Evolutionary conservation across 2,888 invertebrate species (phyloP).

Genomic region (Frankliniella fusca): DNA sequence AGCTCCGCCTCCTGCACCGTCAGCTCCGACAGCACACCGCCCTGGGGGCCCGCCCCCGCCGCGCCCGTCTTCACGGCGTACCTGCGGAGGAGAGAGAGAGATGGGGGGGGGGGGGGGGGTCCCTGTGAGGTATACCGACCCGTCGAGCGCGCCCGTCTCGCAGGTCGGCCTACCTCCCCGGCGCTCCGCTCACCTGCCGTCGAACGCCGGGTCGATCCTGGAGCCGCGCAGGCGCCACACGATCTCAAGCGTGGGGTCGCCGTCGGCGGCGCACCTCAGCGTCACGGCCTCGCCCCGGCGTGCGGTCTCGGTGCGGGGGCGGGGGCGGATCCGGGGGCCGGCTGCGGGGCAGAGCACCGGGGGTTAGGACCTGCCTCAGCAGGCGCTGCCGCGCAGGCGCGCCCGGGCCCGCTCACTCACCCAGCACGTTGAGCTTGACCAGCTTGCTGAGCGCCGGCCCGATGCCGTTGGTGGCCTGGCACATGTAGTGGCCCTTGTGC

Average conservation of each 20-base stretch:
- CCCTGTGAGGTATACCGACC: neutral
- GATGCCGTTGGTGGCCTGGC: slow-evolving; percentile 59
- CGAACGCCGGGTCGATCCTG: slow-evolving; percentile 52
- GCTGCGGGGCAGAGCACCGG: slow-evolving; percentile 43
- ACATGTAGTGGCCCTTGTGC: slow-evolving; percentile 56
- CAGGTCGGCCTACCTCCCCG: neutral
- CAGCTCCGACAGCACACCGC: slow-evolving; percentile 54
- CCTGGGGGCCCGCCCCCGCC: slow-evolving; percentile 1
- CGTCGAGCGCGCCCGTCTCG: too few relatives aligned
- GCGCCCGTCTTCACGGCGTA: slow-evolving; percentile 29
- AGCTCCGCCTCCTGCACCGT: slow-evolving; percentile 54
- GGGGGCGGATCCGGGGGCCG: slow-evolving; percentile 52
- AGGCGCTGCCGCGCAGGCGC: too few relatives aligned
- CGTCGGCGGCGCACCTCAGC: slow-evolving; percentile 53
- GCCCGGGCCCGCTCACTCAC: neutral
- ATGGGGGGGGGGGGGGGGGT: too few relatives aligned
- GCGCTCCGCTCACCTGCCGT: slow-evolving; percentile 46
- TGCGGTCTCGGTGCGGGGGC: slow-evolving; percentile 51
- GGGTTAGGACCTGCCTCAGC: neutral
- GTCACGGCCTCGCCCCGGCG: slow-evolving; percentile 53
- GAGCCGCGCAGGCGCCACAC: slow-evolving; percentile 52
- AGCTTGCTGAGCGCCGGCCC: slow-evolving; percentile 60
- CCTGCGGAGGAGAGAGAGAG: neutral
- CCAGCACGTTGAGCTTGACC: slow-evolving; percentile 55
- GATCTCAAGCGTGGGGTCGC: slow-evolving; percentile 54